A percentile compares a stretch with the other conserved stretches of the same genome.
Conservation (phyloP, 1,140 invertebrate species). For the Drosophila orena region DNA sequence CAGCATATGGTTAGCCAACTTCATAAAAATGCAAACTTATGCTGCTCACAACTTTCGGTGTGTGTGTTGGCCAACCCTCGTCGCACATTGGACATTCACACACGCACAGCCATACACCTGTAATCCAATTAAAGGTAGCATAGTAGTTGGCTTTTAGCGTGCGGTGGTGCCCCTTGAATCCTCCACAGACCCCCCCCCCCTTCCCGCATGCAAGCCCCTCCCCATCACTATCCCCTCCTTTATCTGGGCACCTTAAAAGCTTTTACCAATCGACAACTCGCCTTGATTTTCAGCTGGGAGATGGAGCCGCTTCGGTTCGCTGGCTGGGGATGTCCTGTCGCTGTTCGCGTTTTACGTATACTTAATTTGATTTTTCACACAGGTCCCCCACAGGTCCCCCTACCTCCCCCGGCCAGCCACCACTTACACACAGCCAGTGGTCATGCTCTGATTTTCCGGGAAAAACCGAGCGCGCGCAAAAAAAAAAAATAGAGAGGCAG, state of each 20-base stretch:
- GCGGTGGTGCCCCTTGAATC: conserved; percentile 48
- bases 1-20: conserved; percentile 70
- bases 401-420: too few relatives aligned
- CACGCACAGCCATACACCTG: conserved; percentile 63
- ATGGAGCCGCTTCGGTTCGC: conserved; percentile 26
- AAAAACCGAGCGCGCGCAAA: conserved; percentile 6
- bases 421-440: conserved; percentile 59
- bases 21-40: conserved; percentile 84
- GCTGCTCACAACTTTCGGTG: conserved; percentile 71
- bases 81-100: conserved; percentile 29
- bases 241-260: conserved; percentile 78
- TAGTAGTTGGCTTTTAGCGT: conserved; percentile 82
- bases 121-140: conserved; percentile 84
- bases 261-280: conserved; percentile 82
- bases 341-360: conserved; percentile 79
- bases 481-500: neutral
- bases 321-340: conserved; percentile 37
- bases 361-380: conserved; percentile 83
- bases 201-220: neutral
- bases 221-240: conserved; percentile 11
- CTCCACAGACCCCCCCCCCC: conserved; percentile 20
- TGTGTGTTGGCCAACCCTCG: conserved; percentile 46
- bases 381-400: conserved; percentile 13
- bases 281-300: conserved; percentile 74
- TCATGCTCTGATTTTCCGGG: conserved; percentile 79